These are phyloP conservation scores for Pitangus sulphuratus DNA, from an alignment of 2,797 vertebrate genomes.

Conservation along the genomic window DNA sequence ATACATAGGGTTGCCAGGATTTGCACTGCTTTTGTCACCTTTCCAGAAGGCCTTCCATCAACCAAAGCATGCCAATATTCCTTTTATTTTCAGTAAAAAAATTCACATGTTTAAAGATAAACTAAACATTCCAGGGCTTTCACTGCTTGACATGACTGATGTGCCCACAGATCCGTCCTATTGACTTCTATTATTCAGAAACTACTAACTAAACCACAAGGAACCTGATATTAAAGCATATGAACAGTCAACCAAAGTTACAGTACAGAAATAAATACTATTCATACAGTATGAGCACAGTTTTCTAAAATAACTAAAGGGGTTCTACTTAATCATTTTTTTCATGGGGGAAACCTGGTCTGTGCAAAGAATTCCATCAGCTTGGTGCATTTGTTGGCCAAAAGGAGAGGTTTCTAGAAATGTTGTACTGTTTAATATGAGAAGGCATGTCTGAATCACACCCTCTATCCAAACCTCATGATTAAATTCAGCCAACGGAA, in stretches of 20 bases:
- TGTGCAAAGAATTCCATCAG: not conserved
- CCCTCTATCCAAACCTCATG: fast-evolving
- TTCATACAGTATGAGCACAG: not conserved
- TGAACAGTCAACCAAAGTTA: not conserved
- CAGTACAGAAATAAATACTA: not conserved
- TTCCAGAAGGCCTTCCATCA: not conserved
- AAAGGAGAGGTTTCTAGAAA: not conserved
- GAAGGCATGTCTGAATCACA: not conserved
- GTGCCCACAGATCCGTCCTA: not conserved
- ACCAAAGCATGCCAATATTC: not conserved
- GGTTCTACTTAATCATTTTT: not conserved
- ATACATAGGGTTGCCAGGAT: not conserved
- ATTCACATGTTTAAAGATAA: not conserved
- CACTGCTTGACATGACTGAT: not conserved
- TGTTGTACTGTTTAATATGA: fast-evolving
- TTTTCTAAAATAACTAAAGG: not conserved
- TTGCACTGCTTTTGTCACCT: not conserved
- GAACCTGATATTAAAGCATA: not conserved
- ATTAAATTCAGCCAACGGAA: not conserved
- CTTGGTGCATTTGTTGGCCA: not conserved
- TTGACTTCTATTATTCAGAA: not conserved
- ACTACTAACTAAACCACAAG: not conserved
- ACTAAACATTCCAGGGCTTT: not conserved
- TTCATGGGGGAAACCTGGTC: not conserved
- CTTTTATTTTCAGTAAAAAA: not conserved